Percentiles rank a stretch among this genome's conserved stretches.
Evolutionary conservation across 2,888 invertebrate species (phyloP).

Genomic region (Hanleya hanleyi): DNA sequence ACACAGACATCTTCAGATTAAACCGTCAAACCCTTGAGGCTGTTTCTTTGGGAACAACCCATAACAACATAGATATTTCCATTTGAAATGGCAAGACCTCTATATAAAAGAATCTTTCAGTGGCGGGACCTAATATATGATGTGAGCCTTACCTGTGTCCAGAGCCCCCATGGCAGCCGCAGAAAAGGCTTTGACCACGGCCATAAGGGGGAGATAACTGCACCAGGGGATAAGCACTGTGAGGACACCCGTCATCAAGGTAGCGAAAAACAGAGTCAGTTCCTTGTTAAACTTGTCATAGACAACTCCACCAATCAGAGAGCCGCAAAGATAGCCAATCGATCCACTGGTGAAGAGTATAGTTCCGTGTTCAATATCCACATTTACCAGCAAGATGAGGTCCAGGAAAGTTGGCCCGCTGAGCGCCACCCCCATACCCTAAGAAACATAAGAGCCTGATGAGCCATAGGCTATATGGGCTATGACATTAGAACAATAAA

Average conservation of each 20-base stretch:
- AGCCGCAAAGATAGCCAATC: conserved; percentile 71
- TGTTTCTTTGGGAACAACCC: no score
- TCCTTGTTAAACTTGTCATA: conserved; percentile 62
- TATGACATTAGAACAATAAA: no score
- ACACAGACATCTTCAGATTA: no score
- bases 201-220: conserved; percentile 58
- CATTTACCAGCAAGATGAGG: conserved; percentile 63
- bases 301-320: conserved; percentile 64
- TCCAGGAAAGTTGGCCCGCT: conserved; percentile 73
- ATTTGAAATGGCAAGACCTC: no score
- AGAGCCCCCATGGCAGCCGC: conserved; percentile 69
- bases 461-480: no score
- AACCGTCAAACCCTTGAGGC: no score
- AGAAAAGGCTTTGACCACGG: conserved; percentile 56
- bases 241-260: conserved; percentile 66
- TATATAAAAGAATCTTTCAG: no score
- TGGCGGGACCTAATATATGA: no score
- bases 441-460: no score
- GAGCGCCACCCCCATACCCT: conserved; percentile 72
- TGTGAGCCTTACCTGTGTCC: conserved; percentile 48
- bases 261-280: conserved; percentile 67
- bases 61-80: no score
- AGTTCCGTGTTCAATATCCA: conserved; percentile 63
- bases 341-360: conserved; percentile 70
- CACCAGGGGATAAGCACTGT: conserved; percentile 72